A percentile compares a stretch with the other conserved stretches of the same genome.
phyloP scores from a whole-genome alignment of 2,113 vertebrate species.

The Thermophis baileyi region DNA sequence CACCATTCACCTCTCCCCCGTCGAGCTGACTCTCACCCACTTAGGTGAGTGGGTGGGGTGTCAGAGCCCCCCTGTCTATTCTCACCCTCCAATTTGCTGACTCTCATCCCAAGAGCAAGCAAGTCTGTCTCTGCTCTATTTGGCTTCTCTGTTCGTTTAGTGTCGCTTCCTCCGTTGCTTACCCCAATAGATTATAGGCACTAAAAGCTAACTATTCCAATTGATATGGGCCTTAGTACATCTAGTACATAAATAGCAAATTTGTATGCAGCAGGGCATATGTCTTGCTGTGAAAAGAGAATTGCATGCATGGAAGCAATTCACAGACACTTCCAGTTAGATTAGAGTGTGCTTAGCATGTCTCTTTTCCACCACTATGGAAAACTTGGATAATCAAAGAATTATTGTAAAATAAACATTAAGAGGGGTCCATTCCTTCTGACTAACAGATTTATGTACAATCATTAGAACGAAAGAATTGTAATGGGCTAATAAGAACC shows the following conservation, averaged over 20 bases:
- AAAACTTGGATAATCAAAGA: not conserved
- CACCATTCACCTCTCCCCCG: not conserved
- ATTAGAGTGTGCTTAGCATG: not conserved
- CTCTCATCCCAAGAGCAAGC: not conserved
- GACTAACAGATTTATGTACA: not conserved
- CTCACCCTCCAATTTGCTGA: not conserved
- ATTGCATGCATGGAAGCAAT: not conserved
- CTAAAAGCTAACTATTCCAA: not conserved
- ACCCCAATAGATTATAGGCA: not conserved
- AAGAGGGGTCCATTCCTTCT: not conserved
- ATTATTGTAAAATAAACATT: not conserved
- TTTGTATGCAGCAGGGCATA: not conserved
- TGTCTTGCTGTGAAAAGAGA: not conserved
- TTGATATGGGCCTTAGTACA: not conserved
- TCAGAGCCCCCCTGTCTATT: not conserved
- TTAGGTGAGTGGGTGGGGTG: not conserved
- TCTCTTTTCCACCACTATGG: not conserved
- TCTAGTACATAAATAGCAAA: not conserved
- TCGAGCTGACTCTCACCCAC: not conserved
- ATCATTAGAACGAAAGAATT: not conserved
- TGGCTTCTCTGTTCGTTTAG: not conserved
- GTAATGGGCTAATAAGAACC: not conserved
- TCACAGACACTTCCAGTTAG: not conserved
- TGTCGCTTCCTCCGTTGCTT: not conserved
- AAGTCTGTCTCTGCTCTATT: not conserved